Evolutionary conservation across 2,888 invertebrate genomes (phyloP).

Genomic region (Microplitis deprimator): DNA sequence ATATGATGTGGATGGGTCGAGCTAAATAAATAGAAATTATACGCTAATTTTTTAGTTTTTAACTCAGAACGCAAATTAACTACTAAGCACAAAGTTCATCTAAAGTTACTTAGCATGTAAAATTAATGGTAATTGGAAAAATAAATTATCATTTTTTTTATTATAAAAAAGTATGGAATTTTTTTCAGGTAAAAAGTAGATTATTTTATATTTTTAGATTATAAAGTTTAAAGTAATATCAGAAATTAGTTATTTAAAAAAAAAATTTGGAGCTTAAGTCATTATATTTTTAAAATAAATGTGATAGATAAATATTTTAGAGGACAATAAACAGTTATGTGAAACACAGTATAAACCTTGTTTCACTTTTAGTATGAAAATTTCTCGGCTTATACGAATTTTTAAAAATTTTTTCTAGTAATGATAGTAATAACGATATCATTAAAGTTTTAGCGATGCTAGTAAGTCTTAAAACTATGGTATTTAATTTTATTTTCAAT

Average conservation of each 20-base stretch:
- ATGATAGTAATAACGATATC: not conserved
- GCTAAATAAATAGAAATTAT: too few relatives aligned
- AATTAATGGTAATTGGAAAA: too few relatives aligned
- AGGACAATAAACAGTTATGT: not conserved
- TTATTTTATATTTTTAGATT: not conserved
- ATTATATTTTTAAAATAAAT: not conserved
- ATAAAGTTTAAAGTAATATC: not conserved
- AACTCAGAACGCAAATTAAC: too few relatives aligned
- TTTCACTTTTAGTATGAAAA: not conserved
- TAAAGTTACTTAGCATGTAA: too few relatives aligned
- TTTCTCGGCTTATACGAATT: not conserved
- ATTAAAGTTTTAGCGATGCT: not conserved
- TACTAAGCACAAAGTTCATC: too few relatives aligned
- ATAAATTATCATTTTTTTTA: too few relatives aligned
- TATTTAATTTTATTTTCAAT: conserved; percentile 4
- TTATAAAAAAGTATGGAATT: too few relatives aligned
- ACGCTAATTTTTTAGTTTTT: too few relatives aligned
- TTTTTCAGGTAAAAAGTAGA: too few relatives aligned
- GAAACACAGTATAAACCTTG: not conserved
- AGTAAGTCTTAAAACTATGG: not conserved
- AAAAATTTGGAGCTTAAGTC: not conserved
- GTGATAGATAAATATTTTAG: not conserved
- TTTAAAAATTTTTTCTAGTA: not conserved
- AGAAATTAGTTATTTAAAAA: not conserved
- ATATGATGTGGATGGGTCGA: too few relatives aligned